Percentiles rank a stretch among this genome's conserved stretches.
Evolutionary conservation across 2,113 vertebrate species (phyloP).

Genomic region (Gyps fulvus): DNA sequence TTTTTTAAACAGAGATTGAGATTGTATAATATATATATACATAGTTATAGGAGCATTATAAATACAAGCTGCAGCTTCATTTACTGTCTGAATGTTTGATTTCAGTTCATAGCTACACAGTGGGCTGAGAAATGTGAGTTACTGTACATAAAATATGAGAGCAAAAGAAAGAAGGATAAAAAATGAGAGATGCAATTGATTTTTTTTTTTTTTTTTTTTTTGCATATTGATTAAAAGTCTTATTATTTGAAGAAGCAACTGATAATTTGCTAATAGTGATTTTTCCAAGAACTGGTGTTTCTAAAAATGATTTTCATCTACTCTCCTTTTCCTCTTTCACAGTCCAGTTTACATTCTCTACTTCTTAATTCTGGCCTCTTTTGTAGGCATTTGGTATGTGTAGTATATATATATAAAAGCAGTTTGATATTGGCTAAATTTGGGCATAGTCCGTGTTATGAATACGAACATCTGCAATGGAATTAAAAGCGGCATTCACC

Average conservation of each 20-base stretch:
- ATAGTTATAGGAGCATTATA: slow-evolving; percentile 51
- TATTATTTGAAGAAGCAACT: slow-evolving; percentile 35
- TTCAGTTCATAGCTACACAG: slow-evolving; percentile 33
- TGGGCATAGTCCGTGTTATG: slow-evolving; percentile 41
- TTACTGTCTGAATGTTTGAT: slow-evolving; percentile 48
- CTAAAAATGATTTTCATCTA: neutral
- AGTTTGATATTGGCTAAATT: slow-evolving; percentile 58
- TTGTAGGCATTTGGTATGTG: neutral
- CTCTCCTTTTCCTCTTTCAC: neutral
- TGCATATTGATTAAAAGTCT: slow-evolving; percentile 37
- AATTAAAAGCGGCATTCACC: slow-evolving; percentile 58
- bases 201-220: slow-evolving; percentile 40
- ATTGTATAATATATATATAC: slow-evolving; percentile 35
- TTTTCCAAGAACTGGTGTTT: neutral
- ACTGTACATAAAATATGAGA: slow-evolving; percentile 45
- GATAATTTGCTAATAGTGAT: slow-evolving; percentile 49
- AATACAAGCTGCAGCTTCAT: slow-evolving; percentile 47
- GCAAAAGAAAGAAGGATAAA: slow-evolving; percentile 42
- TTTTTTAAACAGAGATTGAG: slow-evolving; percentile 54
- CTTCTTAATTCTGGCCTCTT: neutral
- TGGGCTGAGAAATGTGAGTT: slow-evolving; percentile 25
- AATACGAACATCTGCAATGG: slow-evolving; percentile 60
- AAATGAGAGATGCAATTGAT: slow-evolving; percentile 46
- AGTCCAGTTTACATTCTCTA: neutral
- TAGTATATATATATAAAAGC: neutral